phyloP scores from a whole-genome alignment of 2,797 vertebrate species.

The Apogon talboti region DNA sequence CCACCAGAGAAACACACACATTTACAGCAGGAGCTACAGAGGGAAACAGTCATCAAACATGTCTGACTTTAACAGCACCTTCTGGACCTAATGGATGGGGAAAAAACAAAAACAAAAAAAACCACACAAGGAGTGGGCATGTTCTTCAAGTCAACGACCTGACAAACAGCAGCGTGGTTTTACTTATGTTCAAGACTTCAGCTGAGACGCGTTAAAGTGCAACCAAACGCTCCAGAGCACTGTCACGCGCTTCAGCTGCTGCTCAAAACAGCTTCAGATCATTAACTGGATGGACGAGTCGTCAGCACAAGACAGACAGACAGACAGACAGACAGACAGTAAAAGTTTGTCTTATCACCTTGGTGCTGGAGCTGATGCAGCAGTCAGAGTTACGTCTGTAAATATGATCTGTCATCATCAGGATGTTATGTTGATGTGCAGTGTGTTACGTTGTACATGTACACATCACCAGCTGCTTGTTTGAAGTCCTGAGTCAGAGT shows the following conservation, averaged over 20 bases:
- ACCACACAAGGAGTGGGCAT: no score
- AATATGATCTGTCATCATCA: constrained; percentile 33
- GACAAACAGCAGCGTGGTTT: no score
- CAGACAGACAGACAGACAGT: no score
- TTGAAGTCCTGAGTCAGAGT: background rate
- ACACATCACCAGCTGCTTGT: constrained; percentile 5
- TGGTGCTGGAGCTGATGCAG: background rate
- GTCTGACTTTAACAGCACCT: background rate
- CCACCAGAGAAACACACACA: constrained; percentile 35
- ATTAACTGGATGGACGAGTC: background rate
- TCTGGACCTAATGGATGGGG: no score
- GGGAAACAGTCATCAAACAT: background rate
- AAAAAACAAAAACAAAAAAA: no score
- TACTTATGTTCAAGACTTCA: background rate
- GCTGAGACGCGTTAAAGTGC: background rate
- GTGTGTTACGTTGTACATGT: constrained; percentile 18
- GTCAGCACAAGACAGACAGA: background rate
- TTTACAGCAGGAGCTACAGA: constrained; percentile 24
- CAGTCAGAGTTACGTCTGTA: background rate
- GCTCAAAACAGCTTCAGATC: constrained; percentile 2
- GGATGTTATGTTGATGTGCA: constrained; percentile 44
- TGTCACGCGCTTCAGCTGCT: background rate
- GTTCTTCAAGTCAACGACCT: no score
- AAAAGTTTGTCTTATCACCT: constrained; percentile 26
- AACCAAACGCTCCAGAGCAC: no score